These are phyloP conservation scores for Oligia strigilis DNA, from an alignment of 2,888 invertebrate genomes.

Conservation along the genomic window DNA sequence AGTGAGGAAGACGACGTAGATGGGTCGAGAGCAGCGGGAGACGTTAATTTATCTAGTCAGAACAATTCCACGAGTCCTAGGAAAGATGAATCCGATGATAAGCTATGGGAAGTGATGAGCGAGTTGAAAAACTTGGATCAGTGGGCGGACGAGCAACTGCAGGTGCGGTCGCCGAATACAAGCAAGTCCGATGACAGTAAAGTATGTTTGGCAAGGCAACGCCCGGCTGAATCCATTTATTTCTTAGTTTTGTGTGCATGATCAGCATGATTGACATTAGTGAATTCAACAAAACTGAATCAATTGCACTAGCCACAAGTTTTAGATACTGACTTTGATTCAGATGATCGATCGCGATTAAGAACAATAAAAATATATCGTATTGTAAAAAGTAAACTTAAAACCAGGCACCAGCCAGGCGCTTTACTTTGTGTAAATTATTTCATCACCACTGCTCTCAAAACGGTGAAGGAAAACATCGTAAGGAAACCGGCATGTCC, in stretches of 20 bases:
- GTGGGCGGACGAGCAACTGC: slow-evolving; percentile 86
- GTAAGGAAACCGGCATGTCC: too few species aligned
- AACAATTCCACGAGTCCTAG: slow-evolving; percentile 66
- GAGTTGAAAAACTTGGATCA: slow-evolving; percentile 84
- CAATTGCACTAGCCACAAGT: slow-evolving; percentile 41
- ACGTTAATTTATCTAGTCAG: slow-evolving; percentile 76
- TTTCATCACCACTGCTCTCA: too few species aligned
- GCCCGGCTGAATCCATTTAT: slow-evolving; percentile 39
- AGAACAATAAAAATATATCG: slow-evolving; percentile 13
- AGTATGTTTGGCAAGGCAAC: slow-evolving; percentile 71
- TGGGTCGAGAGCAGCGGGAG: slow-evolving; percentile 72
- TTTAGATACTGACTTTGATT: slow-evolving; percentile 34
- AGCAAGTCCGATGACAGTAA: slow-evolving; percentile 84
- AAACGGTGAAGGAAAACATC: too few species aligned
- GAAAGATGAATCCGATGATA: slow-evolving; percentile 78
- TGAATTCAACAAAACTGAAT: slow-evolving; percentile 52
- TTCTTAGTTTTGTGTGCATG: slow-evolving; percentile 53
- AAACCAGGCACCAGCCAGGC: too few species aligned
- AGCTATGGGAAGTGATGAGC: slow-evolving; percentile 85
- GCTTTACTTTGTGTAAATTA: too few species aligned
- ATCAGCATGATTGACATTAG: slow-evolving; percentile 33
- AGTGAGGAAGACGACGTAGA: slow-evolving; percentile 77
- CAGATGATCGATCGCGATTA: slow-evolving; percentile 36
- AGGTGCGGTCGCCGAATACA: slow-evolving; percentile 74
- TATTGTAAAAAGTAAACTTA: slow-evolving; percentile 35